Evolutionary conservation across 2,113 vertebrate genomes (phyloP).

Genomic region (Fulmarus glacialis): DNA sequence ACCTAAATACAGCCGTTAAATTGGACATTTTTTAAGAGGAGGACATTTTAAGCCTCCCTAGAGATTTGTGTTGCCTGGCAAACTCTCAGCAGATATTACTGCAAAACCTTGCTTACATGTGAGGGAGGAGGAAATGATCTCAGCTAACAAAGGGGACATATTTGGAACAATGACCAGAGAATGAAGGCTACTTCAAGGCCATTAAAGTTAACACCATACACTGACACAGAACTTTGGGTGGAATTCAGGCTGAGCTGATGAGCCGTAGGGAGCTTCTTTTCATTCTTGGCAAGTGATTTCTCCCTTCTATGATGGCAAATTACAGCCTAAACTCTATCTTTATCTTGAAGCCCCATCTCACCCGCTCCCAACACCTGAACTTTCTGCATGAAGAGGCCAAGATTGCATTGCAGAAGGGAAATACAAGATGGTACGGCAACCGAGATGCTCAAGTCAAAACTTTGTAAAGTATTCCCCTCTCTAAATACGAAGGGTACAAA

Average conservation of each 20-base stretch:
- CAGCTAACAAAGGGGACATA: not conserved
- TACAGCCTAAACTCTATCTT: not conserved
- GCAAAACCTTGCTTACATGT: not conserved
- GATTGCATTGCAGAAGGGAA: not conserved
- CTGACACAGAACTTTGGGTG: not conserved
- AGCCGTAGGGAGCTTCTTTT: not conserved
- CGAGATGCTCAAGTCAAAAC: not conserved
- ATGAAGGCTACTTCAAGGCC: not conserved
- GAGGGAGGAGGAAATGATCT: not conserved
- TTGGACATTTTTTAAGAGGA: constrained; percentile 46
- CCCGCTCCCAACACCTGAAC: not conserved
- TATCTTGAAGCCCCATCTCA: not conserved
- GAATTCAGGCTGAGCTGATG: not conserved
- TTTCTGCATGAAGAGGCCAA: not conserved
- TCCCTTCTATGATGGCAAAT: not conserved
- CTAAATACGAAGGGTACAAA: not conserved
- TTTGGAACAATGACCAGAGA: not conserved
- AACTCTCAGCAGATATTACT: not conserved
- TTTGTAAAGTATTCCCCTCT: not conserved
- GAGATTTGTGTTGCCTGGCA: constrained; percentile 17
- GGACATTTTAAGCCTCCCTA: constrained; percentile 38
- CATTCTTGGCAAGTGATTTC: not conserved
- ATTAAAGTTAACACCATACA: not conserved
- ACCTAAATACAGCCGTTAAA: constrained; percentile 63
- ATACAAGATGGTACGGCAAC: not conserved